These are phyloP conservation scores for Agapornis canus DNA, from an alignment of 2,797 vertebrate genomes.

Conservation along the genomic window DNA sequence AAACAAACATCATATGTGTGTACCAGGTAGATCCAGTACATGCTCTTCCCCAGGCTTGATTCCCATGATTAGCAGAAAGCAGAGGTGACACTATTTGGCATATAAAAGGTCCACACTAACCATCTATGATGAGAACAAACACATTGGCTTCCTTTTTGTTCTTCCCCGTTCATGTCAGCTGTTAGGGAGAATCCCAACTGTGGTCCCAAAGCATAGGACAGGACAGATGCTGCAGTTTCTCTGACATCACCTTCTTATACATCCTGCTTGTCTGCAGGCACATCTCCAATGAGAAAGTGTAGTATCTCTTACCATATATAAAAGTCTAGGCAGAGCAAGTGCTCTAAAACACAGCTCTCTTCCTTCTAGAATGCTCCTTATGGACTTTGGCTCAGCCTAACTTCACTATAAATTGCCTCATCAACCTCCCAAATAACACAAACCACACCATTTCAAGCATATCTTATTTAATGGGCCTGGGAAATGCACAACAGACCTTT, in stretches of 20 bases:
- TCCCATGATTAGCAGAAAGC: background rate
- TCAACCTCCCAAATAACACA: background rate
- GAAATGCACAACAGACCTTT: background rate
- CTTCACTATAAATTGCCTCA: background rate
- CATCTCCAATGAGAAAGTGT: background rate
- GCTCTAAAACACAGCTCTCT: background rate
- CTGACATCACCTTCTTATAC: background rate
- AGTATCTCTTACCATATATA: background rate
- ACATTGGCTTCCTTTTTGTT: background rate
- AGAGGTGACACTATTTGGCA: background rate
- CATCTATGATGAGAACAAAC: background rate
- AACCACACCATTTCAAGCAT: background rate
- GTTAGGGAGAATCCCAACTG: background rate
- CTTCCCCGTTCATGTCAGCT: background rate
- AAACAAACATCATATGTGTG: background rate
- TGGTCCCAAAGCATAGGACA: background rate
- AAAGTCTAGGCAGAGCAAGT: background rate
- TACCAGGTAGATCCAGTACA: background rate
- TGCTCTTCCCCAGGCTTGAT: background rate
- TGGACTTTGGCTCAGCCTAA: background rate
- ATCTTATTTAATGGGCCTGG: background rate
- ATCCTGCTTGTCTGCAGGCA: background rate
- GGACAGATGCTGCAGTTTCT: background rate
- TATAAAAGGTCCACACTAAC: background rate
- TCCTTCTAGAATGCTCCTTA: background rate